Conservation (phyloP, 2,797 vertebrate species). For the Pristis pectinata region DNA sequence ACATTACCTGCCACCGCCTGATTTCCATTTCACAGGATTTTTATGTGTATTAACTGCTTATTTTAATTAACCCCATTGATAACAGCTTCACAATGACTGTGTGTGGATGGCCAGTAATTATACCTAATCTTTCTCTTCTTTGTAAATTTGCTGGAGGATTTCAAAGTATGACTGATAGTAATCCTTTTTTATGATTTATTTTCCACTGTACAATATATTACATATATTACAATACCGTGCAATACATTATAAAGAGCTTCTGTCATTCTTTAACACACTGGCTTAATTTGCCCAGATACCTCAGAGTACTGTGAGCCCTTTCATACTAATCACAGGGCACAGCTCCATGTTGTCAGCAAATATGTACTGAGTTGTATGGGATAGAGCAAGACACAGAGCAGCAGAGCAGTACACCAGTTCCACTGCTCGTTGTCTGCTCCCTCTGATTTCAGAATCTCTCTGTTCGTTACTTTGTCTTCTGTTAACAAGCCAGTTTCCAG, state of each 20-base stretch:
- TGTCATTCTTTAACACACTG: conserved; percentile 12
- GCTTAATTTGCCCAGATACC: background rate
- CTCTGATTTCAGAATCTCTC: background rate
- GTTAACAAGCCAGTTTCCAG: background rate
- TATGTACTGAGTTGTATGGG: background rate
- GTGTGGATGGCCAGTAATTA: too few species aligned
- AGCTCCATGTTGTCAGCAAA: background rate
- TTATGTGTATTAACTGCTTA: too few species aligned
- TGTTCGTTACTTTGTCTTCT: background rate
- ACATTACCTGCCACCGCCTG: too few species aligned
- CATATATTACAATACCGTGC: background rate
- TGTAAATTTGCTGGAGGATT: too few species aligned
- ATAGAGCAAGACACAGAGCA: background rate
- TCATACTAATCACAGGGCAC: background rate
- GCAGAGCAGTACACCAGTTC: background rate
- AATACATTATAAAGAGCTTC: background rate
- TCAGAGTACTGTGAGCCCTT: background rate
- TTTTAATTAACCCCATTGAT: too few species aligned
- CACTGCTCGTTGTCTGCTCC: background rate
- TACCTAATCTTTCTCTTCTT: too few species aligned
- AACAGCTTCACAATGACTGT: too few species aligned
- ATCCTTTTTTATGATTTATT: background rate
- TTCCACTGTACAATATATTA: background rate
- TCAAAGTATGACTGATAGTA: background rate
- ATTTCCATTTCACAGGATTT: too few species aligned